Percentiles rank a stretch among this genome's conserved stretches.
phyloP scores from a whole-genome alignment of 2,888 invertebrate genomes.

The Drosophila nr. medialis region DNA sequence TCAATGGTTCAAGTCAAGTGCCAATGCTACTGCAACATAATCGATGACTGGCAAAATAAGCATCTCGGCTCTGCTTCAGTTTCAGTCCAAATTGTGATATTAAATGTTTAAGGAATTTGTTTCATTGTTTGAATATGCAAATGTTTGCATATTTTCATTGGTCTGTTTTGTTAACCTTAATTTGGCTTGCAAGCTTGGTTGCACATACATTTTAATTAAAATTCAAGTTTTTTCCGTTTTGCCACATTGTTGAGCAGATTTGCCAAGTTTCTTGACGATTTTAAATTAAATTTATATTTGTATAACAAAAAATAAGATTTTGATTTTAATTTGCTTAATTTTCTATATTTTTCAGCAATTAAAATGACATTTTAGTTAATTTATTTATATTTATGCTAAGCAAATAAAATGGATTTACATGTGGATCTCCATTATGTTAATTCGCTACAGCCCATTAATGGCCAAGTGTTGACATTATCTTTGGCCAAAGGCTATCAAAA shows the following conservation, averaged over 20 bases:
- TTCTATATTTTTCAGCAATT: not conserved
- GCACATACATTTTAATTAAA: not conserved
- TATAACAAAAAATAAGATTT: not conserved
- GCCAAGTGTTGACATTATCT: slow-evolving; percentile 29
- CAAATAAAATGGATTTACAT: not conserved
- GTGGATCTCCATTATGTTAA: not conserved
- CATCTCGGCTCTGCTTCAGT: not conserved
- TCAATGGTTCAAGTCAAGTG: slow-evolving; percentile 59
- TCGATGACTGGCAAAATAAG: slow-evolving; percentile 38
- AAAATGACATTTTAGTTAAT: not conserved
- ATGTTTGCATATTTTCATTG: slow-evolving; percentile 16
- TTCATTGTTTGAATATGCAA: slow-evolving; percentile 16
- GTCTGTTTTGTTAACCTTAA: not conserved
- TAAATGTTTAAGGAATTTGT: slow-evolving; percentile 11
- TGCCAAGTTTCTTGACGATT: not conserved
- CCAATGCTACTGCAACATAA: slow-evolving; percentile 47
- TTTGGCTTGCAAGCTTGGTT: not conserved
- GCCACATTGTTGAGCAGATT: not conserved
- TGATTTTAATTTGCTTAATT: not conserved
- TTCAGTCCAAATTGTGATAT: slow-evolving; percentile 1
- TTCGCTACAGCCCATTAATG: slow-evolving; percentile 4
- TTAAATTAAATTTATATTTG: not conserved
- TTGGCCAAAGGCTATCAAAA: slow-evolving; percentile 13
- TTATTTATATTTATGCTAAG: not conserved
- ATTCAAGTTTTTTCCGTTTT: not conserved